Evolutionary conservation across 2,888 invertebrate genomes (phyloP).

Genomic region (Callosobruchus maculatus): DNA sequence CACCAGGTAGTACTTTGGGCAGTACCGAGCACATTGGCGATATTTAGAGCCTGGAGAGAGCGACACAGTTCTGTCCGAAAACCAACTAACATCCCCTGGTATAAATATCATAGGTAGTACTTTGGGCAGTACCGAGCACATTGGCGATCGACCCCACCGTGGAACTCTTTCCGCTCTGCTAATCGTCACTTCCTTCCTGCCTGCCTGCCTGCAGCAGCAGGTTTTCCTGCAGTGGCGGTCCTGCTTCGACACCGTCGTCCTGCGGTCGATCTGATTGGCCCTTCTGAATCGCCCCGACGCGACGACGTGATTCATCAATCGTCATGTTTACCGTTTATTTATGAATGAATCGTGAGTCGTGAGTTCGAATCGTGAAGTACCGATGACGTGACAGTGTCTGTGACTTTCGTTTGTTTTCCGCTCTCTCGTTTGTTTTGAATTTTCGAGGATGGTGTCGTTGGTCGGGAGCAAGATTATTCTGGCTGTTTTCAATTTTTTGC

Average conservation of each 20-base stretch:
- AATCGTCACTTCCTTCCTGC: conserved; percentile 49
- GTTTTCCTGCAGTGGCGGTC: background rate
- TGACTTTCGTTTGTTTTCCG: background rate
- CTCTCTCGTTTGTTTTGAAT: background rate
- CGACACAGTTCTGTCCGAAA: no score
- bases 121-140: no score
- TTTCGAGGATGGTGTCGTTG: conserved; percentile 34
- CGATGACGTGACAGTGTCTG: background rate
- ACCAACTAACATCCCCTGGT: no score
- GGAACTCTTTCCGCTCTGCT: conserved; percentile 43
- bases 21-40: no score
- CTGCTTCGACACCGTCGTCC: background rate
- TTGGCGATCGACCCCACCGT: no score
- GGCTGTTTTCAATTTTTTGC: conserved; percentile 64
- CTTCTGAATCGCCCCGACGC: background rate
- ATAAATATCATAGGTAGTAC: no score
- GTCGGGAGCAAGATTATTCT: conserved; percentile 62
- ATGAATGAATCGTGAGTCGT: conserved; percentile 2
- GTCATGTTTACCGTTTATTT: conserved; percentile 7
- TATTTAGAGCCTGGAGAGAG: no score
- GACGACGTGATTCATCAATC: background rate
- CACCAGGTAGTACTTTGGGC: no score
- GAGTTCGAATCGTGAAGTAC: conserved; percentile 23
- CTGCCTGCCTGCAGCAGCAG: background rate
- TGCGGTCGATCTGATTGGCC: background rate